Conservation (phyloP, 2,113 vertebrate species). For the Chinchilla lanigera region DNA sequence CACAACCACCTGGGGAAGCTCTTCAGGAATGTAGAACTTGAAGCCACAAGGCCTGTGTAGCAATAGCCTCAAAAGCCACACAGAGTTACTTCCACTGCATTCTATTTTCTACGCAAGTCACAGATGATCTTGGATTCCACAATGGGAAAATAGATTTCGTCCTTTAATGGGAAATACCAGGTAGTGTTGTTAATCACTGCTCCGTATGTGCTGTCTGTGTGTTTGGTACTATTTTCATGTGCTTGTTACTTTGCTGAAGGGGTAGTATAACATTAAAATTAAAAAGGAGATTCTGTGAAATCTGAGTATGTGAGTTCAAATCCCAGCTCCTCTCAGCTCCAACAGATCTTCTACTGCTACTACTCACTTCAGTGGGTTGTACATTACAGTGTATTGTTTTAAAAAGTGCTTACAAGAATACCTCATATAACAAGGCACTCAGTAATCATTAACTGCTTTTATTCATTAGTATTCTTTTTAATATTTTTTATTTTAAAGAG, state of each 20-base stretch:
- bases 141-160: background rate
- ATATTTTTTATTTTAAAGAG: too few species aligned
- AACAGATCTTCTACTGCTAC: background rate
- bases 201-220: background rate
- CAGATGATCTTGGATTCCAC: background rate
- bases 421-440: background rate
- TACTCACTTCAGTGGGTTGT: background rate
- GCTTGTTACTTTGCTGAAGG: background rate
- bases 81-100: background rate
- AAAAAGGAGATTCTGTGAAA: background rate
- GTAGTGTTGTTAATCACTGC: background rate
- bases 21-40: background rate
- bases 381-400: background rate
- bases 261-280: background rate
- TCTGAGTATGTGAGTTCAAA: background rate
- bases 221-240: background rate
- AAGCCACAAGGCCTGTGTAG: background rate
- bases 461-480: background rate
- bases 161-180: background rate
- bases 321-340: background rate
- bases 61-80: background rate
- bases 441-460: background rate
- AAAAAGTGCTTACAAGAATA: background rate
- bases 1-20: background rate
- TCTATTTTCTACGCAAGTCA: constrained; percentile 4